Percentiles rank a stretch among this genome's conserved stretches.
Conservation (phyloP, 2,888 invertebrate species). For the Carpatolechia fugitivella region DNA sequence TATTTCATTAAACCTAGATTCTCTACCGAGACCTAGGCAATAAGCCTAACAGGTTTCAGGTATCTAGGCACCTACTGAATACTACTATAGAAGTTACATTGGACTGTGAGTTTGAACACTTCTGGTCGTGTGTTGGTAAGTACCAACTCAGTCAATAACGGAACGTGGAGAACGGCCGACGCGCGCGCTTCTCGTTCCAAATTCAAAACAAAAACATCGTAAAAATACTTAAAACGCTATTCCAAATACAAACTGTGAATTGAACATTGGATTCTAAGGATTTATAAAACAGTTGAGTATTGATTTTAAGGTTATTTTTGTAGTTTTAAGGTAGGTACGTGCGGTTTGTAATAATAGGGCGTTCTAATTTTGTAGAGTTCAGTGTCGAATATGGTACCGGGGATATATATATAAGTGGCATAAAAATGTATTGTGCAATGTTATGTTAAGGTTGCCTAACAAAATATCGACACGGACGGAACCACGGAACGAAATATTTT, state of each 20-base stretch:
- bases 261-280: slow-evolving; percentile 5
- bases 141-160: neutral
- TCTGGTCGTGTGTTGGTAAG: neutral
- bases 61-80: neutral
- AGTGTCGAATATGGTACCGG: neutral
- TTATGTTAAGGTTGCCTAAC: neutral
- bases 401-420: neutral
- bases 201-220: neutral
- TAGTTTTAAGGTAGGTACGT: neutral
- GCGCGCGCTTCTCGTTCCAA: neutral
- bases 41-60: slow-evolving; percentile 10
- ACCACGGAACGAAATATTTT: too few species aligned
- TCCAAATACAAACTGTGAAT: slow-evolving; percentile 1
- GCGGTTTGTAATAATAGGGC: slow-evolving; percentile 1
- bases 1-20: neutral
- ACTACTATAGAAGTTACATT: neutral
- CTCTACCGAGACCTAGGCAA: neutral
- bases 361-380: slow-evolving; percentile 5
- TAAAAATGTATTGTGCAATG: neutral
- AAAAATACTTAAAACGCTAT: neutral
- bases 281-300: neutral
- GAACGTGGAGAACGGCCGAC: neutral
- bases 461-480: too few species aligned
- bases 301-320: neutral
- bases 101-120: neutral